These are phyloP conservation scores for Eufriesea mexicana DNA, from an alignment of 1,140 invertebrate species.

Conservation along the genomic window DNA sequence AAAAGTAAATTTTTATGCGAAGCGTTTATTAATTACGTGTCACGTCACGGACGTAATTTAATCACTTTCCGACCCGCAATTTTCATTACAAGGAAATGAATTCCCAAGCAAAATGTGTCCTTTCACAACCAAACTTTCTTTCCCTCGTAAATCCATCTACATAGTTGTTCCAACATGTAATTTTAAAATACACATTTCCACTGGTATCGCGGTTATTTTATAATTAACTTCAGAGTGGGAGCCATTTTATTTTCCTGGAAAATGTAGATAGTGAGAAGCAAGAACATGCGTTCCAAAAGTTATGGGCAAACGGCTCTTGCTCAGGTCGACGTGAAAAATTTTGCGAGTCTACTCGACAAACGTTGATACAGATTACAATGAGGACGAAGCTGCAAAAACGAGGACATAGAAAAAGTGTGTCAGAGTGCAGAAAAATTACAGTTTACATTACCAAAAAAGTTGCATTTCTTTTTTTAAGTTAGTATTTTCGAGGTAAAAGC, in stretches of 20 bases:
- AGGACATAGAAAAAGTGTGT: background rate
- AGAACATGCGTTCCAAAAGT: background rate
- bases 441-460: too few relatives aligned
- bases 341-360: too few relatives aligned
- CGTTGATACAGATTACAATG: background rate
- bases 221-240: background rate
- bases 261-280: background rate
- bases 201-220: too few relatives aligned
- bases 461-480: too few relatives aligned
- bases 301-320: background rate
- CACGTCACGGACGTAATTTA: background rate
- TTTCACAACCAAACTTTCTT: background rate
- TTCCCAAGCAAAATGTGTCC: background rate
- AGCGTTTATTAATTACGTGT: background rate
- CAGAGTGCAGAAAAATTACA: background rate
- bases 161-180: background rate
- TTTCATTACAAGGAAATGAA: background rate
- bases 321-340: background rate
- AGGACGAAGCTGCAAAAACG: background rate
- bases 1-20: background rate
- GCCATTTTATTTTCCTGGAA: background rate
- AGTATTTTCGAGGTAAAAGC: background rate
- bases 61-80: background rate
- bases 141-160: background rate
- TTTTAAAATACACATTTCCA: background rate